Base-by-base conservation (phyloP, 2,888 invertebrate species). In the Lepetodrilus schrolli region DNA sequence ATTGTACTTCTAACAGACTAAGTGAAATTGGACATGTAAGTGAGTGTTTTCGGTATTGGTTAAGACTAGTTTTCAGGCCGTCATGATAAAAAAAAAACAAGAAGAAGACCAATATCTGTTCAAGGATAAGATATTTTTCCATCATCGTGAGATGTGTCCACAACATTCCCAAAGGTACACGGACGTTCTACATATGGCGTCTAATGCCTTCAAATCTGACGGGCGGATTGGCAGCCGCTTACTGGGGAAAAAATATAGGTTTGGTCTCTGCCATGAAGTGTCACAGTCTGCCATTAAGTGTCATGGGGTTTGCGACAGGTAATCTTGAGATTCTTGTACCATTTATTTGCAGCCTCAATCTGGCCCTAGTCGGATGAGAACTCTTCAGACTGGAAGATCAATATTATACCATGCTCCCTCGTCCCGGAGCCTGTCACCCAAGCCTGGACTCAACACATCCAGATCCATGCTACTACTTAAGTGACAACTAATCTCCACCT, bases 401-500 rank as follows among this genome's bases (percentile, higher is more conserved):
- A 58, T 58, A 58, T n/a, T n/a, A n/a, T 30, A 30, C 30, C 26
- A 34, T n/a, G 34, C 58, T 30, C 30, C 58, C 34, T 34, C 7
- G 58, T 30, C 10, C 30, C 58, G 8, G 13, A n/a, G 58, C 30
- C 30, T 30, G 58, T 58, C 58, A 58, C 58, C 26, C 26, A 58
- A 58, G 17, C 58, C 58, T 58, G 58, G 58, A 58, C 26, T 58
- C 58, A 30, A 58, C n/a, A 58, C 58, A 34, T 30, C 17, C 58
- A 13, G 21, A 58, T 58, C 58, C 17, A 58, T 58, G 58, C 30
- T 58, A 30, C 58, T 58, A 58, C 58, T 58, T 34, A 58, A 7
- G 58, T 58, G 58, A 58, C 58, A 58, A 58, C 58, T 58, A 58
- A 58, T 34, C 58, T 58, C n/a, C 26, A 58, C 30, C 58, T 30